A percentile compares a stretch with the other conserved stretches of the same genome.
These are phyloP conservation scores for Silurus aristotelis DNA, from an alignment of 2,797 vertebrate genomes.

Conservation along the genomic window DNA sequence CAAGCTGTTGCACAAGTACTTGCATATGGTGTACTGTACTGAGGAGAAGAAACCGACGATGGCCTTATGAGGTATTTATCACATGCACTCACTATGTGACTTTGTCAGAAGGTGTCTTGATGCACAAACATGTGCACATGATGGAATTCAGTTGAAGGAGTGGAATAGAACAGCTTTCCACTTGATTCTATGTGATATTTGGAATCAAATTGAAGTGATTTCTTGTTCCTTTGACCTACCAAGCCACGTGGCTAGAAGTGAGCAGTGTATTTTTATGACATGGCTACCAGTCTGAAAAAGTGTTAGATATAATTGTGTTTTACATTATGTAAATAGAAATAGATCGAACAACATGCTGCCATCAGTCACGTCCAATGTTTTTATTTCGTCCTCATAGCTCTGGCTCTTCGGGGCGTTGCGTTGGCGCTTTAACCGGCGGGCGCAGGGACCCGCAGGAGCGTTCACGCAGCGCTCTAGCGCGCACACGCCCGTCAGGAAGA, in stretches of 20 bases:
- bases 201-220: neutral
- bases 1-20: neutral
- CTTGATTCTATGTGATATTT: neutral
- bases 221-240: neutral
- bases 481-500: slow-evolving; percentile 4
- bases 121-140: neutral
- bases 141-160: neutral
- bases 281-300: neutral
- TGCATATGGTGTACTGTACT: neutral
- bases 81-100: neutral
- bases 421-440: neutral
- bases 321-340: neutral
- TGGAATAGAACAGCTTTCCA: neutral
- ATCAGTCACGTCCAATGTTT: no score
- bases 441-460: slow-evolving; percentile 42
- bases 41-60: neutral
- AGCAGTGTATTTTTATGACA: neutral
- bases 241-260: neutral
- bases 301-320: neutral
- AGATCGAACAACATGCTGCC: neutral
- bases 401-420: neutral
- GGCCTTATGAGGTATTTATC: neutral
- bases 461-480: neutral
- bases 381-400: neutral
- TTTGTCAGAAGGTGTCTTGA: neutral